phyloP scores from a whole-genome alignment of 2,797 vertebrate species.

The Crypturellus tataupa region DNA sequence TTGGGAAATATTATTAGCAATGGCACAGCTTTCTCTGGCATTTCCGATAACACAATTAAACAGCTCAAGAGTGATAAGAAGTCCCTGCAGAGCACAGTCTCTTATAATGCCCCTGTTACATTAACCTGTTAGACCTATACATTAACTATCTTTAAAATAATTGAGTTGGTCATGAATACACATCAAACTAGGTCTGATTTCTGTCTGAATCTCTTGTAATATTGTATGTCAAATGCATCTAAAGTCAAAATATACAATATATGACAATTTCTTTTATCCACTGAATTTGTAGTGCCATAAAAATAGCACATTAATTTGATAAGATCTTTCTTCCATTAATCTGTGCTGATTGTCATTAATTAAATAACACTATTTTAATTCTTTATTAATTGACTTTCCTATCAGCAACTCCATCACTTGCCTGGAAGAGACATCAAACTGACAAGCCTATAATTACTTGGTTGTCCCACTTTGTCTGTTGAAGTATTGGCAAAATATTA shows the following conservation, averaged over 20 bases:
- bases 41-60: neutral
- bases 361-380: conserved; percentile 67
- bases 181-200: neutral
- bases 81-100: neutral
- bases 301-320: conserved; percentile 66
- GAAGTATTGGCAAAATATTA: conserved; percentile 36
- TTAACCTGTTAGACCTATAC: neutral
- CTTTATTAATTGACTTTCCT: conserved; percentile 66
- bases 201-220: neutral
- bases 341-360: conserved; percentile 68
- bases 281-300: conserved; percentile 45
- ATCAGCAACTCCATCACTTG: conserved; percentile 60
- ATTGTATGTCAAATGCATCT: neutral
- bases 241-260: neutral
- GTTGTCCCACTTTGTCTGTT: conserved; percentile 57
- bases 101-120: neutral
- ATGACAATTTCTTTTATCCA: conserved; percentile 43
- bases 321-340: conserved; percentile 67
- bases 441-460: conserved; percentile 57
- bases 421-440: conserved; percentile 28
- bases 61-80: neutral
- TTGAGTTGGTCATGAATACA: neutral
- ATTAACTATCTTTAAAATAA: neutral
- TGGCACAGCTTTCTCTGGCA: neutral
- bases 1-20: neutral